Conservation (phyloP, 2,888 invertebrate species). For the Parapristionchus giblindavisi region DNA sequence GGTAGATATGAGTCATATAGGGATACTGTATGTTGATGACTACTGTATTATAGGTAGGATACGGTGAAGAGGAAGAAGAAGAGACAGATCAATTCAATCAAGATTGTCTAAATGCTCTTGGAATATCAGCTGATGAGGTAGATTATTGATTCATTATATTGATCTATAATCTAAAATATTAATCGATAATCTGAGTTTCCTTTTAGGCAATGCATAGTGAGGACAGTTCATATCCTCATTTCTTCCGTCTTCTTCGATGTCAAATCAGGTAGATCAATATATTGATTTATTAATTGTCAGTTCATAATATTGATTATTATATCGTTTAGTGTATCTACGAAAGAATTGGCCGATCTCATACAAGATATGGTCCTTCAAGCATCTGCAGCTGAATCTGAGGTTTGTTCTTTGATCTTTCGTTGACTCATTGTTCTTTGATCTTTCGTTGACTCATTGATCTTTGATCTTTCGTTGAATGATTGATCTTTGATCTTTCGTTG, state of each 20-base stretch:
- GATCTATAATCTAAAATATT: too few species aligned
- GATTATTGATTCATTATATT: too few species aligned
- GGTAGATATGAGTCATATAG: background rate
- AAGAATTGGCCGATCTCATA: constrained; percentile 54
- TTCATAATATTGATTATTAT: background rate
- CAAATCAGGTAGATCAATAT: constrained; percentile 49
- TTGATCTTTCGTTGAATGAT: constrained; percentile 24
- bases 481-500: too few species aligned
- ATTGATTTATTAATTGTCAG: background rate
- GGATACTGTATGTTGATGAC: background rate
- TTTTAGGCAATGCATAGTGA: constrained; percentile 8
- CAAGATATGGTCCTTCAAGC: constrained; percentile 53
- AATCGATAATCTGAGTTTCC: too few species aligned
- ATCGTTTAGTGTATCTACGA: constrained; percentile 50
- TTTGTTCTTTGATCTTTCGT: constrained; percentile 13
- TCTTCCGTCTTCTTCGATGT: constrained; percentile 51
- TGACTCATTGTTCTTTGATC: background rate
- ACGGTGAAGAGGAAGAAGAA: constrained; percentile 37
- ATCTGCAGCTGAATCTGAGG: constrained; percentile 50
- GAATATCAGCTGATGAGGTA: constrained; percentile 1
- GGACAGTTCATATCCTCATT: constrained; percentile 48
- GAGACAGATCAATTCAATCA: constrained; percentile 37
- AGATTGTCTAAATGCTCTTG: constrained; percentile 7
- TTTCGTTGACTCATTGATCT: background rate
- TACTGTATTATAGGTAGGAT: constrained; percentile 39